Evolutionary conservation across 2,113 vertebrate genomes (phyloP).

Genomic region (Hemichromis elongatus): DNA sequence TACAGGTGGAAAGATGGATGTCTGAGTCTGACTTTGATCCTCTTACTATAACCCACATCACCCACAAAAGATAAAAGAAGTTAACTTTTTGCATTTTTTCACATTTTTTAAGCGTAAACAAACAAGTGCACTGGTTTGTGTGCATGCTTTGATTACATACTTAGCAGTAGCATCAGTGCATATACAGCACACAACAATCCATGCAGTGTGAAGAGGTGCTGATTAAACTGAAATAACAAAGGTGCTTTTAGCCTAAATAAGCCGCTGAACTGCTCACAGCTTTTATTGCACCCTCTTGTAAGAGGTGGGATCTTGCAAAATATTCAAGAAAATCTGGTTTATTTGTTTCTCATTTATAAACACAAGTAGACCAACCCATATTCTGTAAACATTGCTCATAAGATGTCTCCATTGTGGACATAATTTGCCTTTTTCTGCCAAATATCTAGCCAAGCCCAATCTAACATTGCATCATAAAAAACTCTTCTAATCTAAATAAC

Average conservation of each 20-base stretch:
- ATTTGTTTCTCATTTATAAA: background rate
- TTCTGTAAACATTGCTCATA: background rate
- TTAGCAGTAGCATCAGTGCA: background rate
- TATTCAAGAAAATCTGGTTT: background rate
- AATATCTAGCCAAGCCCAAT: background rate
- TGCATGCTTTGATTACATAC: background rate
- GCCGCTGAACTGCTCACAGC: background rate
- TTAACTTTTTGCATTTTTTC: slow-evolving; percentile 2
- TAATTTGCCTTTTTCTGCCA: background rate
- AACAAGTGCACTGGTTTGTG: background rate
- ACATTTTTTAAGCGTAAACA: background rate
- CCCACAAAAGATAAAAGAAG: background rate
- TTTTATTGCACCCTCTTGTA: background rate
- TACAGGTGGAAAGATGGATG: slow-evolving; percentile 41
- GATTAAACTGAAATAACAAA: background rate
- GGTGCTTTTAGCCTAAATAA: background rate
- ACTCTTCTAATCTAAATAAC: background rate
- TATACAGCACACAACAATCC: background rate
- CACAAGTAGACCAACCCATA: background rate
- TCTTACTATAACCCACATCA: background rate
- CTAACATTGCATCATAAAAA: background rate
- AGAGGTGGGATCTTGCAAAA: background rate
- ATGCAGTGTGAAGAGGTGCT: background rate
- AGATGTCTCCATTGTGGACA: background rate
- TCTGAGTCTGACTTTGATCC: slow-evolving; percentile 26